A percentile compares a stretch with the other conserved stretches of the same genome.
Evolutionary conservation across 2,797 vertebrate species (phyloP).

Genomic region (Pelochelys cantorii): DNA sequence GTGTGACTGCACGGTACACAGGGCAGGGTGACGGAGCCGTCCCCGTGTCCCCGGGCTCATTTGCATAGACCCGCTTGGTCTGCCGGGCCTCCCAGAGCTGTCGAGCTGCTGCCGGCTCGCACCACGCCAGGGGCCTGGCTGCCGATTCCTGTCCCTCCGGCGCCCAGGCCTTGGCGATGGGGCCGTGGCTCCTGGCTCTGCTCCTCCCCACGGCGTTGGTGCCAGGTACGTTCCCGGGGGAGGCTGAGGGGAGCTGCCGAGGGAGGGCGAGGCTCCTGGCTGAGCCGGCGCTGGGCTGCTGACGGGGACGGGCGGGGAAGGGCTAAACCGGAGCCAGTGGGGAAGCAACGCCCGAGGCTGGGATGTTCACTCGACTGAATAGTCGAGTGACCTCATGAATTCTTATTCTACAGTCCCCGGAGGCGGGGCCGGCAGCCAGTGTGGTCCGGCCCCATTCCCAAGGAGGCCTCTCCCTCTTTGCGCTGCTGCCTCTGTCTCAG

Average conservation of each 20-base stretch:
- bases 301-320: rapidly evolving
- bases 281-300: background rate
- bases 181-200: background rate
- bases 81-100: rapidly evolving
- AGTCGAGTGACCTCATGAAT: too few relatives aligned
- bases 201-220: background rate
- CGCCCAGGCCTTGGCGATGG: slow-evolving; percentile 33
- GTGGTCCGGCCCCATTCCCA: too few relatives aligned
- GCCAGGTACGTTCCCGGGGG: slow-evolving; percentile 41
- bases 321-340: background rate
- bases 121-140: background rate
- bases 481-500: too few relatives aligned
- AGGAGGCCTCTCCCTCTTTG: too few relatives aligned
- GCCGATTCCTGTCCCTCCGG: background rate
- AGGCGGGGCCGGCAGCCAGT: too few relatives aligned
- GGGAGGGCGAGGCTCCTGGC: background rate
- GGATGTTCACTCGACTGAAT: too few relatives aligned
- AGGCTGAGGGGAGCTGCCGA: background rate
- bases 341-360: background rate
- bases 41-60: slow-evolving; percentile 54
- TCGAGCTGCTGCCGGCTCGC: rapidly evolving
- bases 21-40: background rate
- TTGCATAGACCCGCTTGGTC: slow-evolving; percentile 38
- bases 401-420: too few relatives aligned
- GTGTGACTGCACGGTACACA: background rate